phyloP scores from a whole-genome alignment of 2,888 invertebrate genomes.

The Acronicta psi region DNA sequence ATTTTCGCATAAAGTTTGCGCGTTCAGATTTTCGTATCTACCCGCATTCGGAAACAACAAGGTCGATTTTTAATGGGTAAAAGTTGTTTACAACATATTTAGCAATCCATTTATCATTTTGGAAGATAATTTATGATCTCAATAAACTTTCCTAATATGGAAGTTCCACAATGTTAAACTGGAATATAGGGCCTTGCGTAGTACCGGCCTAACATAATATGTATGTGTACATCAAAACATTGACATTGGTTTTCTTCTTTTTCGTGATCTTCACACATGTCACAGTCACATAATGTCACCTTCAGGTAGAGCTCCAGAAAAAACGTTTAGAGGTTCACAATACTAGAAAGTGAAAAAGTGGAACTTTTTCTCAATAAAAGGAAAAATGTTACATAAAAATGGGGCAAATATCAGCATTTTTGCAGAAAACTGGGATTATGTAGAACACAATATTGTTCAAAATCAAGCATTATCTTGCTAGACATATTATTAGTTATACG shows the following conservation, averaged over 20 bases:
- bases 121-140: constrained; percentile 21
- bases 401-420: too few species aligned
- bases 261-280: too few species aligned
- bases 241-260: neutral
- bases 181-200: neutral
- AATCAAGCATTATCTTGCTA: neutral
- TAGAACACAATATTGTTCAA: too few species aligned
- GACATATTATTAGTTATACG: constrained; percentile 2
- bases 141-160: neutral
- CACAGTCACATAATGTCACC: too few species aligned
- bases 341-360: too few species aligned
- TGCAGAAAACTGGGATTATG: too few species aligned
- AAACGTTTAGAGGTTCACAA: too few species aligned
- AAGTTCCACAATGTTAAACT: neutral
- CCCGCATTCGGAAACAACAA: constrained; percentile 54
- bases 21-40: constrained; percentile 38
- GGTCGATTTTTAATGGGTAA: constrained; percentile 52
- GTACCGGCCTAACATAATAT: too few species aligned
- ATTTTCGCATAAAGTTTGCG: constrained; percentile 31
- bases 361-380: too few species aligned
- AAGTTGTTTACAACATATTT: constrained; percentile 49
- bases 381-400: too few species aligned
- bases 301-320: too few species aligned
- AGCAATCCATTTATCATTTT: constrained; percentile 40
- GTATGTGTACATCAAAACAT: too few species aligned